Evolutionary conservation across 2,888 invertebrate species (phyloP).

Genomic region (Drosophila antonietae): DNA sequence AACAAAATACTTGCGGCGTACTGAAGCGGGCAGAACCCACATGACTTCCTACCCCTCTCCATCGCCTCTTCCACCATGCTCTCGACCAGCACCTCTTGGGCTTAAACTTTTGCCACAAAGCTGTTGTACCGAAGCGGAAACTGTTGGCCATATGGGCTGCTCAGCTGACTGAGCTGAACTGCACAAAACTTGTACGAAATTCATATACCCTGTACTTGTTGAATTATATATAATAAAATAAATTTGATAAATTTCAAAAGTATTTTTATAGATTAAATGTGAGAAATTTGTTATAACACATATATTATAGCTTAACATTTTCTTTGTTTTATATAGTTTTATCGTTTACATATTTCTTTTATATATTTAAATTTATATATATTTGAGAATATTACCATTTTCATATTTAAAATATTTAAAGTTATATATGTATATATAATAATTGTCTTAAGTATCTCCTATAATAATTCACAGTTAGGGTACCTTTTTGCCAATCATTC

Average conservation of each 20-base stretch:
- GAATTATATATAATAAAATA: background rate
- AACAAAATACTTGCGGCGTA: conserved; percentile 36
- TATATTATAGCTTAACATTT: background rate
- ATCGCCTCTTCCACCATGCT: background rate
- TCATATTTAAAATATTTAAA: background rate
- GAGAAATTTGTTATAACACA: background rate
- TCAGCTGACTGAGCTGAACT: conserved; percentile 31
- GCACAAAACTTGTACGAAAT: background rate
- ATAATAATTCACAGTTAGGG: background rate
- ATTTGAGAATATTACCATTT: background rate
- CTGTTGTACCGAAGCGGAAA: conserved; percentile 62
- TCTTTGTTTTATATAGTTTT: background rate
- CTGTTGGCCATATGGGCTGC: conserved; percentile 45
- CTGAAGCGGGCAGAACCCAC: conserved; percentile 27
- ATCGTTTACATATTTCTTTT: background rate
- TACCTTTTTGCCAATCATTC: background rate
- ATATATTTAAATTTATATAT: background rate
- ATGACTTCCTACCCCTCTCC: conserved; percentile 12
- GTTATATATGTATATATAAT: background rate
- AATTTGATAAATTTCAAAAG: background rate
- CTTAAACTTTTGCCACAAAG: conserved; percentile 6
- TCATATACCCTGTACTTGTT: background rate
- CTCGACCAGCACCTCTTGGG: background rate
- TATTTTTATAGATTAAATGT: background rate
- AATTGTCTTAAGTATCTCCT: background rate